Percentiles rank a stretch among this genome's conserved stretches.
phyloP scores from a whole-genome alignment of 2,888 invertebrate species.

The Sinohyriopsis cumingii region DNA sequence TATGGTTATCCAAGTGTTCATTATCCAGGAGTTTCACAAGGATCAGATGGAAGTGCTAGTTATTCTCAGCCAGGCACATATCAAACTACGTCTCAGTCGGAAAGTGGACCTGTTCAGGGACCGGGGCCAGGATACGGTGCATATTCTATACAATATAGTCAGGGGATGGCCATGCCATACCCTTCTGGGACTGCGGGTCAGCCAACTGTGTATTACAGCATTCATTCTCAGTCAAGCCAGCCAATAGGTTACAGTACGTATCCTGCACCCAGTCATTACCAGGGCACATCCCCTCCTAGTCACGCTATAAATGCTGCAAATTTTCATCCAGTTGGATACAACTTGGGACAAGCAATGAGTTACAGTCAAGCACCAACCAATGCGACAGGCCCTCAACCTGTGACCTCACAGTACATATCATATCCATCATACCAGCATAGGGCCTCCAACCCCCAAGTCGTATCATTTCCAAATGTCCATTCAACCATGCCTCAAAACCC shows the following conservation, averaged over 20 bases:
- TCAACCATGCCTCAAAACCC: constrained; percentile 32
- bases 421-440: constrained; percentile 44
- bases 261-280: constrained; percentile 23
- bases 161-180: no score
- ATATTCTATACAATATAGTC: no score
- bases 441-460: constrained; percentile 42
- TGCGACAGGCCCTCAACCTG: constrained; percentile 19
- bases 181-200: no score
- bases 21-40: constrained; percentile 15
- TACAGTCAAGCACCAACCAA: constrained; percentile 8
- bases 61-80: constrained; percentile 2
- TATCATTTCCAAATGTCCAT: constrained; percentile 46
- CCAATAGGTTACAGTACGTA: constrained; percentile 23
- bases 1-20: constrained; percentile 16
- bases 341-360: background rate
- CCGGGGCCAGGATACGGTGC: no score
- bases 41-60: constrained; percentile 4
- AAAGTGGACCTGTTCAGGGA: no score
- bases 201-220: no score
- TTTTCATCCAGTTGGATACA: constrained; percentile 3
- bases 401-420: constrained; percentile 40
- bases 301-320: no score
- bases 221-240: no score
- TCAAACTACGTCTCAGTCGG: no score
- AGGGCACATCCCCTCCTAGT: background rate